Conservation (phyloP, 1,140 invertebrate genomes). For the Geopemphigus sp. region DNA sequence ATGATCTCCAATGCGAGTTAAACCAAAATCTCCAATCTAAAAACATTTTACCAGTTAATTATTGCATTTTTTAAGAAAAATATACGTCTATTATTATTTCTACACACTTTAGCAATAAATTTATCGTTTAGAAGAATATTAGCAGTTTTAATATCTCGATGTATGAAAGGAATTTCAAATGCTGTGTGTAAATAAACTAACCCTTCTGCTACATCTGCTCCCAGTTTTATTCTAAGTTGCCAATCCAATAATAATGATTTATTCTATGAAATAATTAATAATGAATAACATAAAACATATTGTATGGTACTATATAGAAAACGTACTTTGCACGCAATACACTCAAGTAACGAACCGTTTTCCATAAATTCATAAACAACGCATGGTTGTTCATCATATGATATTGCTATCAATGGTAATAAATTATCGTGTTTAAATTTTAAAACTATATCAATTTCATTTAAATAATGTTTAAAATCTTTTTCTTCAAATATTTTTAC, state of each 20-base stretch:
- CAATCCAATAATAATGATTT: conserved; percentile 57
- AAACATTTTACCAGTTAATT: conserved; percentile 51
- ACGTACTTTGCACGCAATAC: conserved; percentile 58
- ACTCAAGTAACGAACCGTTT: conserved; percentile 67
- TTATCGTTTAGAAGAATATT: conserved; percentile 69
- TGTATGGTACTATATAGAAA: not conserved
- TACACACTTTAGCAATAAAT: conserved; percentile 64
- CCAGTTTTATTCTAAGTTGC: conserved; percentile 61
- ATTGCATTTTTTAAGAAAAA: not conserved
- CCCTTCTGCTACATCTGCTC: conserved; percentile 63
- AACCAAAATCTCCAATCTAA: conserved; percentile 73
- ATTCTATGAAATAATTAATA: conserved; percentile 49
- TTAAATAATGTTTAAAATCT: conserved; percentile 48
- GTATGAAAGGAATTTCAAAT: conserved; percentile 62
- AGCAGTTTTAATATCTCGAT: conserved; percentile 74
- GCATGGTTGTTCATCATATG: conserved; percentile 64
- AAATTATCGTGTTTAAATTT: conserved; percentile 59
- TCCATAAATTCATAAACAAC: conserved; percentile 69
- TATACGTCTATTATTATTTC: not conserved
- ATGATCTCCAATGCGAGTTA: conserved; percentile 60
- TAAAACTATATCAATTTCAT: conserved; percentile 49
- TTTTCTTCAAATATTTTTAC: conserved; percentile 37
- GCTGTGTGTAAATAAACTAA: conserved; percentile 65
- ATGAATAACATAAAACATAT: not conserved
- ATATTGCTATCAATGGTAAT: conserved; percentile 66